Evolutionary conservation across 2,888 invertebrate genomes (phyloP).

Genomic region (Octonoba sinensis): DNA sequence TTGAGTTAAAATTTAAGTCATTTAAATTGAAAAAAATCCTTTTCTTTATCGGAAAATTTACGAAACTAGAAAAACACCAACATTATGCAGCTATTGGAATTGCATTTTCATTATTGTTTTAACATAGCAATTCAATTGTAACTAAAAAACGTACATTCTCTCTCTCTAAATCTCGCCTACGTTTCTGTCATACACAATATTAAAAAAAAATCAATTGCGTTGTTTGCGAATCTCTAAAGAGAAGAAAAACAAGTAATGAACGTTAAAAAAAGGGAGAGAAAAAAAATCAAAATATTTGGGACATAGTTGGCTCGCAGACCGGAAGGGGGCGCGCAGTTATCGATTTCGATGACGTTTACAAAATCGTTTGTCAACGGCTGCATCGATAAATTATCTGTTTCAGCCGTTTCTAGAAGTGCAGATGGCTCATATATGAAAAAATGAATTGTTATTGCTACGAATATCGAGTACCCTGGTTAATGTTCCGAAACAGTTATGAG

Average conservation of each 20-base stretch:
- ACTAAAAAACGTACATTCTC: too few relatives aligned
- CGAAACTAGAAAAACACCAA: too few relatives aligned
- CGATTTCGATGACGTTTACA: conserved; percentile 50
- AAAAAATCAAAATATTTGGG: conserved; percentile 23
- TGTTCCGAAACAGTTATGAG: conserved; percentile 11
- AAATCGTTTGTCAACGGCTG: conserved; percentile 43
- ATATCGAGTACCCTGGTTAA: conserved; percentile 16
- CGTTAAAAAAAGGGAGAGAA: conserved; percentile 7
- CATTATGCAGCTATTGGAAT: too few relatives aligned
- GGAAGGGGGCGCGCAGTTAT: conserved; percentile 45
- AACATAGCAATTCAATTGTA: too few relatives aligned
- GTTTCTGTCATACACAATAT: too few relatives aligned
- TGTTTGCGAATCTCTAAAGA: conserved; percentile 13
- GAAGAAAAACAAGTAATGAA: background rate
- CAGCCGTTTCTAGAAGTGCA: conserved; percentile 22
- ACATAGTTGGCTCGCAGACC: conserved; percentile 29
- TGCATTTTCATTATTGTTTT: too few relatives aligned
- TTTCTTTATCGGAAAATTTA: too few relatives aligned
- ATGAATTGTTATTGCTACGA: conserved; percentile 39
- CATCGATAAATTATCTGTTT: conserved; percentile 45
- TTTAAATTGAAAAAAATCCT: too few relatives aligned
- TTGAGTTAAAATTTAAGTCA: too few relatives aligned
- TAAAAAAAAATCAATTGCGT: conserved; percentile 17
- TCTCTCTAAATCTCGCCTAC: too few relatives aligned
- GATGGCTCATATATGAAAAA: conserved; percentile 10